A percentile compares a stretch with the other conserved stretches of the same genome.
Conservation (phyloP, 2,888 invertebrate species). For the Ecdyonurus torrentis region DNA sequence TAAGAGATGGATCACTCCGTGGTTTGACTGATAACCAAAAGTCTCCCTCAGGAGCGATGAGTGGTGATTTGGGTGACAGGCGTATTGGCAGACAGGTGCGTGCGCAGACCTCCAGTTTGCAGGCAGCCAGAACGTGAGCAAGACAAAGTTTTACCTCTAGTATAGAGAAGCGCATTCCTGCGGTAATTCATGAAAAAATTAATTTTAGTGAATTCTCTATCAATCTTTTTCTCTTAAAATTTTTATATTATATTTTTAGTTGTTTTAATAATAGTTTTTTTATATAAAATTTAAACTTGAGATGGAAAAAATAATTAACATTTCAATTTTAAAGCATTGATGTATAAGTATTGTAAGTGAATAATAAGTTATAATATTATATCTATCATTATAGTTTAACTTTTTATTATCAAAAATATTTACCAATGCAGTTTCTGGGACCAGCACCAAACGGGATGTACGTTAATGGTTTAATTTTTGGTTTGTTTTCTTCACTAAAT, state of each 20-base stretch:
- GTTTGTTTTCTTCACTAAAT: neutral
- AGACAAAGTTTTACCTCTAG: slow-evolving; percentile 4
- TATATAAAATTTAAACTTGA: too few relatives aligned
- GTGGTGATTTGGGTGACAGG: slow-evolving; percentile 18
- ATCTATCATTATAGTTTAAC: neutral
- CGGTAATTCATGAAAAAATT: too few relatives aligned
- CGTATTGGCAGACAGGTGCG: slow-evolving; percentile 26
- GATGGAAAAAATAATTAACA: too few relatives aligned
- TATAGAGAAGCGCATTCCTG: neutral
- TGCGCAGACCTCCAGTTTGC: slow-evolving; percentile 23
- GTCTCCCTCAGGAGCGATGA: slow-evolving; percentile 22
- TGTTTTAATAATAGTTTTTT: too few relatives aligned
- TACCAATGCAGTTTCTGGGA: slow-evolving; percentile 4
- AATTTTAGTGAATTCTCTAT: too few relatives aligned
- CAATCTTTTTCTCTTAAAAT: too few relatives aligned
- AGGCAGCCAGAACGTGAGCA: slow-evolving; percentile 17
- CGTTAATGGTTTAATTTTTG: neutral
- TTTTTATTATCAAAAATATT: neutral
- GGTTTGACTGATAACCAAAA: slow-evolving; percentile 20
- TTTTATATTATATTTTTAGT: too few relatives aligned
- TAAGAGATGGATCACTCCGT: neutral
- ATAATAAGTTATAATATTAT: too few relatives aligned
- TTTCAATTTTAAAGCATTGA: too few relatives aligned
- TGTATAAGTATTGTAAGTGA: too few relatives aligned
- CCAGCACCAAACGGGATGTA: slow-evolving; percentile 2